A percentile compares a stretch with the other conserved stretches of the same genome.
These are phyloP conservation scores for Amphimallon solstitiale DNA, from an alignment of 2,888 invertebrate genomes.

Conservation along the genomic window DNA sequence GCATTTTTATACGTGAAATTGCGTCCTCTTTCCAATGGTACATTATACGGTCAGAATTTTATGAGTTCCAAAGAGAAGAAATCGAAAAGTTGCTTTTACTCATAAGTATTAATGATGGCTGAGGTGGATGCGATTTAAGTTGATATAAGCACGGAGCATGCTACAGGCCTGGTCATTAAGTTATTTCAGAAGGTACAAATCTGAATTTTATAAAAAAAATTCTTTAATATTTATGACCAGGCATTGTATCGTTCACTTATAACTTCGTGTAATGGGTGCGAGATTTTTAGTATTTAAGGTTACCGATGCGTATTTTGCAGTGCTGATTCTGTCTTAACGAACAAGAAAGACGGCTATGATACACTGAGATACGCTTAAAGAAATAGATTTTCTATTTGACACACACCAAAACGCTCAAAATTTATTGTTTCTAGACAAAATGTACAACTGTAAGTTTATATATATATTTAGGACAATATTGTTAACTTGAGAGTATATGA, in stretches of 20 bases:
- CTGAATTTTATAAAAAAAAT: neutral
- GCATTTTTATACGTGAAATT: slow-evolving; percentile 86
- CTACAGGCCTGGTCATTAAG: slow-evolving; percentile 32
- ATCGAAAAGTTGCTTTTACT: slow-evolving; percentile 75
- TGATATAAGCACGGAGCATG: slow-evolving; percentile 8
- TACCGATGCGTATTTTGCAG: slow-evolving; percentile 24
- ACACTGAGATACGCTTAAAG: too few species aligned
- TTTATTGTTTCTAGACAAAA: slow-evolving; percentile 9
- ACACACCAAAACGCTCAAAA: slow-evolving; percentile 23
- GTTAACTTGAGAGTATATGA: too few species aligned
- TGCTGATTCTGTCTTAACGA: neutral
- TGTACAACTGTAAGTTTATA: neutral
- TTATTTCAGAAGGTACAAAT: neutral
- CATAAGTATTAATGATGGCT: slow-evolving; percentile 59
- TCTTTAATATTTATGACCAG: slow-evolving; percentile 11
- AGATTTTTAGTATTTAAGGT: slow-evolving; percentile 28
- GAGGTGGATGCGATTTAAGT: slow-evolving; percentile 9
- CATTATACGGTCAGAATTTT: slow-evolving; percentile 14
- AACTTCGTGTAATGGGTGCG: slow-evolving; percentile 1
- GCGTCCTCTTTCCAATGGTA: slow-evolving; percentile 70
- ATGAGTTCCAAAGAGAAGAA: slow-evolving; percentile 49
- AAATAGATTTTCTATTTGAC: neutral
- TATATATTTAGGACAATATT: too few species aligned
- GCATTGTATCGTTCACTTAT: slow-evolving; percentile 31
- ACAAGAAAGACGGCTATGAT: neutral